Conservation (phyloP, 2,888 invertebrate genomes). For the Thereva nobilitata region DNA sequence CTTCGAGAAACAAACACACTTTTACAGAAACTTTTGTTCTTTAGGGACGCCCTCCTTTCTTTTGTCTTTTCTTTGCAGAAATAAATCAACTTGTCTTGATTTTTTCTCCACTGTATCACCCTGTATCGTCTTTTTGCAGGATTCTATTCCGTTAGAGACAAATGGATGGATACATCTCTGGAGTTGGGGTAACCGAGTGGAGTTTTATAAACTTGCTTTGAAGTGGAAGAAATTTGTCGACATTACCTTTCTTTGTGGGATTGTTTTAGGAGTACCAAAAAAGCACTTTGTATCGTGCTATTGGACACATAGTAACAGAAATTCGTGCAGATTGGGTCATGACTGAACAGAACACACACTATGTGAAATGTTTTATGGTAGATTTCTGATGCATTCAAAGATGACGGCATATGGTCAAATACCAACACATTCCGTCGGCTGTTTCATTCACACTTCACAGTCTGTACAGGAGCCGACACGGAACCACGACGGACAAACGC, state of each 20-base stretch:
- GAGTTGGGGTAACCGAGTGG: neutral
- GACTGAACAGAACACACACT: too few relatives aligned
- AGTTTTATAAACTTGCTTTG: neutral
- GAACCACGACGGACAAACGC: too few relatives aligned
- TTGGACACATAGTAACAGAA: too few relatives aligned
- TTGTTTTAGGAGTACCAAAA: neutral
- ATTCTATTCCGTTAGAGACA: constrained; percentile 27
- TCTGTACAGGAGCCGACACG: too few relatives aligned
- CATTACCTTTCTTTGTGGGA: neutral
- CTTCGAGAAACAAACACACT: neutral
- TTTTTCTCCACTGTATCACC: constrained; percentile 28
- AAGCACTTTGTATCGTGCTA: too few relatives aligned
- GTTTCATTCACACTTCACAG: too few relatives aligned
- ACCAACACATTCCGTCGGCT: too few relatives aligned
- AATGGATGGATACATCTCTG: constrained; percentile 21
- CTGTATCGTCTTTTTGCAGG: neutral
- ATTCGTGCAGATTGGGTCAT: too few relatives aligned
- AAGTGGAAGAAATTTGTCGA: constrained; percentile 1
- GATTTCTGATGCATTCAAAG: too few relatives aligned
- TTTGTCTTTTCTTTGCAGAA: constrained; percentile 25
- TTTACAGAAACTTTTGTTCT: constrained; percentile 10
- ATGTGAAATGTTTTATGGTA: too few relatives aligned
- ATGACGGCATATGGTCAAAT: too few relatives aligned
- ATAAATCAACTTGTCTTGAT: constrained; percentile 36
- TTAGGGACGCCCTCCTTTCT: constrained; percentile 23